Evolutionary conservation across 2,888 invertebrate species (phyloP).

Genomic region (Halictus quadricinctus): DNA sequence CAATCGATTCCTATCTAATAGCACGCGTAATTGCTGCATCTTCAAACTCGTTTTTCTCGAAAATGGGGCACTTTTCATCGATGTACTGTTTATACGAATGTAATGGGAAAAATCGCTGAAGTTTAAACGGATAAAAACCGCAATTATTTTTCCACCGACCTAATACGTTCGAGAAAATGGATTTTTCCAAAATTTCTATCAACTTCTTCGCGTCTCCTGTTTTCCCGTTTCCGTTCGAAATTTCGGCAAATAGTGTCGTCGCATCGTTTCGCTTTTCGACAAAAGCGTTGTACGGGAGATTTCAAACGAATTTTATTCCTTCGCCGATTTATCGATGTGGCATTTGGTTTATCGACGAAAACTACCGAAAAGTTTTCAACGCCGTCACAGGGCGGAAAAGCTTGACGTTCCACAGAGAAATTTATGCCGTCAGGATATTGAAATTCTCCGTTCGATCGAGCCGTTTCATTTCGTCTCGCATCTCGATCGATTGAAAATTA

Average conservation of each 20-base stretch:
- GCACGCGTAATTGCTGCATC: too few species aligned
- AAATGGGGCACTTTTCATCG: too few species aligned
- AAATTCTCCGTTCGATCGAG: slow-evolving; percentile 18
- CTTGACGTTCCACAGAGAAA: slow-evolving; percentile 23
- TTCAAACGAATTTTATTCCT: slow-evolving; percentile 33
- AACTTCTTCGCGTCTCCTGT: not conserved
- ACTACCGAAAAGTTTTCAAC: slow-evolving; percentile 30
- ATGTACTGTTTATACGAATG: too few species aligned
- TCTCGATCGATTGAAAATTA: slow-evolving; percentile 48
- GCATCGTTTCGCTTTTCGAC: slow-evolving; percentile 8
- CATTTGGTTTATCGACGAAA: slow-evolving; percentile 37
- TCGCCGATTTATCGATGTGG: slow-evolving; percentile 24
- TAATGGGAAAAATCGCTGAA: too few species aligned
- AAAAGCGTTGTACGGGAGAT: slow-evolving; percentile 36
- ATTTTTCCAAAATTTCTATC: slow-evolving; percentile 18
- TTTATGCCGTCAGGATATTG: slow-evolving; percentile 20
- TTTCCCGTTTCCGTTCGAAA: slow-evolving; percentile 15
- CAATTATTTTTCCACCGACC: not conserved
- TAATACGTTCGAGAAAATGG: not conserved
- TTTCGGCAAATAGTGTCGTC: slow-evolving; percentile 1
- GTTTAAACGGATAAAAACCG: not conserved
- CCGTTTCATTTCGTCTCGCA: slow-evolving; percentile 37
- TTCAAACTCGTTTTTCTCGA: too few species aligned
- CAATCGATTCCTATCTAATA: too few species aligned
- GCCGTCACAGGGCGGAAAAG: slow-evolving; percentile 4